Base-by-base conservation (phyloP, 1,140 invertebrate genomes). In the Caerostris extrusa region DNA sequence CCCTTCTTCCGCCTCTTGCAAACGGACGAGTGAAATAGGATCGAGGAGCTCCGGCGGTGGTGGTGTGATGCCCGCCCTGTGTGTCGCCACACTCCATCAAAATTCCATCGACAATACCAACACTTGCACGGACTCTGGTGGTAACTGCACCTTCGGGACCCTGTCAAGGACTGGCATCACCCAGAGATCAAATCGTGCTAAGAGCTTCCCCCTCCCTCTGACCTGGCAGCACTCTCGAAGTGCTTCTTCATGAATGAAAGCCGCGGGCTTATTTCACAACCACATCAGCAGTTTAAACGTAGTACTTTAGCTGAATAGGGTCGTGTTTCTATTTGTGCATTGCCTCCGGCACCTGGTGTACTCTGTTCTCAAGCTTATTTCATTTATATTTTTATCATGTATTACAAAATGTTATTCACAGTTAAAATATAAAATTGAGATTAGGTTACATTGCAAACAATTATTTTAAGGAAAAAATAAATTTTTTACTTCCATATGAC, bases 31-130 rank as follows among this genome's bases (percentile, higher is more conserved):
- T 95, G 89, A 96, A 97, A 87, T 96, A 95, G 96, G 97, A 97
- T 97, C 95, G 97, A 97, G 96, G 97, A 96, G 97, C 97, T 97
- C 95, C 97, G n/a, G 97, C 96, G 97, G 97, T 95, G 94, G 95
- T 77, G 83, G 92, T 88, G 57, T 85, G 85, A 81, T 85, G 88
- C 10, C 92, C 92, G 83, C 81, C 91, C 53, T 50, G n/a, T 93
- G 64, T 95, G 95, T 83, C 96, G 95, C 95, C 95, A 95, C 94
- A 95, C 91, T 85, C 94, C 93, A 97, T 97, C 96, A 97, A 97
- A 96, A 97, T 97, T 98, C 97, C 96, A 98, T 98, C 96, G 97
- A 98, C 97, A 98, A 98, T 97, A 98, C 98, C 96, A 97, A 97
- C 97, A 97, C 97, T 95, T 98, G 97, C 97, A 98, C 98, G 95